Base-by-base conservation (phyloP, 2,113 vertebrate genomes). In the Sylvietta virens region DNA sequence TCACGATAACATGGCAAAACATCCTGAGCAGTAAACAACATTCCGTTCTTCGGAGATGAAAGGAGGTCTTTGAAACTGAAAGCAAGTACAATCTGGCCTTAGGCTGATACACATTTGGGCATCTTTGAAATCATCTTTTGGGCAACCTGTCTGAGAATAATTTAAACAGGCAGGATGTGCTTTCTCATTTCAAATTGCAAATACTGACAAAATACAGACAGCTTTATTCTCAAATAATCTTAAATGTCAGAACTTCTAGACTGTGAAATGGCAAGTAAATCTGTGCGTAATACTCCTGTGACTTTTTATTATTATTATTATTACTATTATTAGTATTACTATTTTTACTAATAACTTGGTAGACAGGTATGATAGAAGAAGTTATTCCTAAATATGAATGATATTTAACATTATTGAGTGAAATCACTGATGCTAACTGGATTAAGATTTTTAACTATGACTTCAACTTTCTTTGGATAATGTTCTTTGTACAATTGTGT, bases 1-100 rank as follows among this genome's bases (percentile, higher is more conserved):
- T 95, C 86, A 86, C 94, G 94, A 95, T 94, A 97, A 93, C 91
- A 80, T 83, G 94, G 87, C 89, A 96, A 96, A 97, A 94, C 92
- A 95, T 96, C 81, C 95, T 89, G 71, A 96, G 95, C 95, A 76
- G 90, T 97, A 97, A 97, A 97, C 96, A 96, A 86, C 94, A 95
- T 97, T 96, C 96, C 95, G 89, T 95, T 97, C 92, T 97, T 95
- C 82, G 86, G 82, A 96, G 95, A 97, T 96, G 93, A 97, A 97
- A 94, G 96, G 57, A 97, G 90, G 86, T 82, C 95, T 96, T 96
- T 96, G 96, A 95, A 97, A 95, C 95, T 88, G 93, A 94, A 95
- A 83, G 92, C 90, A 88, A 96, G 92, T 94, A 94, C 86, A 90
- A 57, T 64, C 79, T 95, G 69, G 84, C 97, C 95, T 92, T 51